Evolutionary conservation across 30 jellyfish, hydroid and myxozoan species (phyloP).

Genomic region (Pelagia noctiluca): DNA sequence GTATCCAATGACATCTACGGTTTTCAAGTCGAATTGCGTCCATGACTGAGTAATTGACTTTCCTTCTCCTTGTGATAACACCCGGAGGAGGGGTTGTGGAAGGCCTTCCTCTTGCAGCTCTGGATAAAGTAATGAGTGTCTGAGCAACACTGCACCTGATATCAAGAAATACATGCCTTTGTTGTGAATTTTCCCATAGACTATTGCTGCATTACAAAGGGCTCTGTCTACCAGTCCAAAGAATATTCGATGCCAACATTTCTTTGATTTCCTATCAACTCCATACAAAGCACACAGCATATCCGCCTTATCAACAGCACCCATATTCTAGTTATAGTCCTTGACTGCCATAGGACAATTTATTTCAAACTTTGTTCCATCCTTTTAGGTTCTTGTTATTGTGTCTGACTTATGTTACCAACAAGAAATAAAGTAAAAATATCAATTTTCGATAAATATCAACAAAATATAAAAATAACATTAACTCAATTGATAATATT

Average conservation of each 20-base stretch:
- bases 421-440: too few relatives aligned
- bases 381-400: conserved; percentile 33
- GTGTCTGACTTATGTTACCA: too few relatives aligned
- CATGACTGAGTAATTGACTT: conserved; percentile 32
- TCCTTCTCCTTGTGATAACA: conserved; percentile 46
- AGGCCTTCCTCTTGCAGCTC: conserved; percentile 70
- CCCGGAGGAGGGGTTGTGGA: conserved; percentile 24
- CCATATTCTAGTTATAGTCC: conserved; percentile 58
- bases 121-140: conserved; percentile 41
- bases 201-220: conserved; percentile 73
- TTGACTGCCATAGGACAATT: conserved; percentile 64
- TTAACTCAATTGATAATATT: too few relatives aligned
- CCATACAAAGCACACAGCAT: conserved; percentile 77
- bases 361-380: conserved; percentile 41
- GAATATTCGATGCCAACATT: conserved; percentile 86
- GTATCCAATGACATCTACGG: conserved; percentile 66
- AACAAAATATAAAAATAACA: too few relatives aligned
- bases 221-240: conserved; percentile 83
- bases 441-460: too few relatives aligned
- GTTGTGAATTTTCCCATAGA: conserved; percentile 34
- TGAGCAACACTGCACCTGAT: conserved; percentile 70
- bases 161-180: conserved; percentile 26
- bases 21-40: conserved; percentile 54
- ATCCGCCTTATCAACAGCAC: conserved; percentile 86
- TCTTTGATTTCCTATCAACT: too few relatives aligned